Evolutionary conservation across 2,888 invertebrate genomes (phyloP).

Genomic region (Lochmaea capreae): DNA sequence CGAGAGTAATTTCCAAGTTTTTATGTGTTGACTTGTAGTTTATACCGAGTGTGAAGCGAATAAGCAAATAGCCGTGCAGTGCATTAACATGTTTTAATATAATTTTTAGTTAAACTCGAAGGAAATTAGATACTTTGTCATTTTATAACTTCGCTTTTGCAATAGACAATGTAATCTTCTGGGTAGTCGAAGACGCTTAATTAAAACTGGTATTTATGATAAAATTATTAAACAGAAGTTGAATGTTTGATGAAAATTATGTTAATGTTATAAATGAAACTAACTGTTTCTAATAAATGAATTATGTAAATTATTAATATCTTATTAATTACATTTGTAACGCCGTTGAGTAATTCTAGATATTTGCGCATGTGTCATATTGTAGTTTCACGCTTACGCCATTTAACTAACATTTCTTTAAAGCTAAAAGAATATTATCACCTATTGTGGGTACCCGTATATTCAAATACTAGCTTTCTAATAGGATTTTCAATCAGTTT

Average conservation of each 20-base stretch:
- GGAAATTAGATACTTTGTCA: slow-evolving; percentile 5
- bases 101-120: neutral
- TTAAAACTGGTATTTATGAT: neutral
- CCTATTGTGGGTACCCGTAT: too few relatives aligned
- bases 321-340: too few relatives aligned
- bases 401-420: too few relatives aligned
- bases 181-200: neutral
- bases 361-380: too few relatives aligned
- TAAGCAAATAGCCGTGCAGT: slow-evolving; percentile 1
- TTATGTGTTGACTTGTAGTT: slow-evolving; percentile 55
- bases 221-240: neutral
- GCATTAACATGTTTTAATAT: slow-evolving; percentile 16
- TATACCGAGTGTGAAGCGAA: slow-evolving; percentile 44
- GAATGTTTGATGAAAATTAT: neutral
- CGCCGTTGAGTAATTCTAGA: too few relatives aligned
- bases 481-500: too few relatives aligned
- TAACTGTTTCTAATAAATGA: too few relatives aligned
- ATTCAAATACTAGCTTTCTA: too few relatives aligned
- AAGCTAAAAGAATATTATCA: too few relatives aligned
- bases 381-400: too few relatives aligned
- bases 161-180: neutral
- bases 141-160: neutral
- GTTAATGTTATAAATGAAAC: neutral
- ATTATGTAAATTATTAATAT: too few relatives aligned
- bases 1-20: slow-evolving; percentile 54